phyloP scores from a whole-genome alignment of 2,888 invertebrate genomes.

The Hypomecis atomaria region DNA sequence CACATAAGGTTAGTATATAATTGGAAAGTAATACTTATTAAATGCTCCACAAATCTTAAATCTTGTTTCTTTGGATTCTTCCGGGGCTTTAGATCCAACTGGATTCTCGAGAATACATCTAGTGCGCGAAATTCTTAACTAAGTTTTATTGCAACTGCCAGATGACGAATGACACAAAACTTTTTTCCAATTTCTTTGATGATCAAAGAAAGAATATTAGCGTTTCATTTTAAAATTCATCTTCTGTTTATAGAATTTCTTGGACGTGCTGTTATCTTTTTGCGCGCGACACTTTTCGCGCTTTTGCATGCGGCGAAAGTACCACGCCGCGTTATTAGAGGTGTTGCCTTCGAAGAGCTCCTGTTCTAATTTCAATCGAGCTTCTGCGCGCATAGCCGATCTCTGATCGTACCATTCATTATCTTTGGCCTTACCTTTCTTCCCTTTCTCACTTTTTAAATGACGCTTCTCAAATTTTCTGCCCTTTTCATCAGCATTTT shows the following conservation, averaged over 20 bases:
- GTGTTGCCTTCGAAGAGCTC: slow-evolving; percentile 67
- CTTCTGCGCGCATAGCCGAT: slow-evolving; percentile 63
- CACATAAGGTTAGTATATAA: not conserved
- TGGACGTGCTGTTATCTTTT: slow-evolving; percentile 67
- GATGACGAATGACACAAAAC: slow-evolving; percentile 1
- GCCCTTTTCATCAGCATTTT: slow-evolving; percentile 35
- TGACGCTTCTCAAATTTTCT: slow-evolving; percentile 40
- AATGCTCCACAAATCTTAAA: not conserved
- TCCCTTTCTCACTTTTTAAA: slow-evolving; percentile 36
- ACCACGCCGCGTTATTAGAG: slow-evolving; percentile 74
- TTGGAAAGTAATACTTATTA: not conserved
- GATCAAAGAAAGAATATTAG: slow-evolving; percentile 41
- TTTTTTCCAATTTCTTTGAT: not conserved
- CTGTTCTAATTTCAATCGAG: slow-evolving; percentile 68
- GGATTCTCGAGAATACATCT: slow-evolving; percentile 26
- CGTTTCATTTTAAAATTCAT: slow-evolving; percentile 75
- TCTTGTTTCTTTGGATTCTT: slow-evolving; percentile 7
- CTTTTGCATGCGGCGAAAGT: slow-evolving; percentile 76
- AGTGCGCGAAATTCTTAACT: slow-evolving; percentile 33
- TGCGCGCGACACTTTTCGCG: slow-evolving; percentile 76
- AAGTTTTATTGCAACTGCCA: slow-evolving; percentile 27
- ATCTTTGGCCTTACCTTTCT: slow-evolving; percentile 50
- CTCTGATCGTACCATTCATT: slow-evolving; percentile 72
- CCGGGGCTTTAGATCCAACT: slow-evolving; percentile 19
- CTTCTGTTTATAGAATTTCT: slow-evolving; percentile 63